Evolutionary conservation across 2,888 invertebrate species (phyloP).

Genomic region (Thalpophila matura): DNA sequence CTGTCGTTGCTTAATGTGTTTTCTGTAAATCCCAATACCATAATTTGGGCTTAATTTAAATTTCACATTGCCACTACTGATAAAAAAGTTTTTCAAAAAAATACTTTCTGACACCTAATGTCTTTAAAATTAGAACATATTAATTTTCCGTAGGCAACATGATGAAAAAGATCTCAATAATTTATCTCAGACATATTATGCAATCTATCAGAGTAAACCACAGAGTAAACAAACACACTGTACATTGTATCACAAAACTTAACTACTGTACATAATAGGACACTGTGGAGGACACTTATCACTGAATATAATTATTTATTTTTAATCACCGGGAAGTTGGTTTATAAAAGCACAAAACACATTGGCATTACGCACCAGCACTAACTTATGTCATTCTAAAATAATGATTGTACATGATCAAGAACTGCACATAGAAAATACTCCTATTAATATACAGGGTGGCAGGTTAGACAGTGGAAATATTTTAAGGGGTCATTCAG

Average conservation of each 20-base stretch:
- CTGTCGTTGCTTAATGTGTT: constrained; percentile 9
- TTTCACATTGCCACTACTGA: no score
- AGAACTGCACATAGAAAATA: neutral
- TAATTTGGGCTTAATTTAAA: no score
- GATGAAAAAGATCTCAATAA: no score
- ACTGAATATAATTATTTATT: constrained; percentile 18
- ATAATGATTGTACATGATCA: neutral
- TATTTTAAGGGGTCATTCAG: no score
- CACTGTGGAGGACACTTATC: constrained; percentile 18
- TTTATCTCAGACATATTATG: constrained; percentile 62
- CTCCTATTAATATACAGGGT: neutral
- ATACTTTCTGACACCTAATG: no score
- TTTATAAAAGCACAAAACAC: constrained; percentile 62
- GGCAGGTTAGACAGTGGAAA: no score
- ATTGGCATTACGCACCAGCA: constrained; percentile 68
- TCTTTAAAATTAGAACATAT: no score
- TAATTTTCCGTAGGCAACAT: no score
- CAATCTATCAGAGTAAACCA: constrained; percentile 58
- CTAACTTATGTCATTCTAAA: constrained; percentile 67
- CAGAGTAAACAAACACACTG: constrained; percentile 55
- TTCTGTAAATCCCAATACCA: neutral
- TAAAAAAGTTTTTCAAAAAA: no score
- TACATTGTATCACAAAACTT: constrained; percentile 49
- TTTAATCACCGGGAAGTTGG: constrained; percentile 29
- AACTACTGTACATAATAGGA: constrained; percentile 50